A percentile compares a stretch with the other conserved stretches of the same genome.
Evolutionary conservation across 2,888 invertebrate species (phyloP).

Genomic region (Labia minor): DNA sequence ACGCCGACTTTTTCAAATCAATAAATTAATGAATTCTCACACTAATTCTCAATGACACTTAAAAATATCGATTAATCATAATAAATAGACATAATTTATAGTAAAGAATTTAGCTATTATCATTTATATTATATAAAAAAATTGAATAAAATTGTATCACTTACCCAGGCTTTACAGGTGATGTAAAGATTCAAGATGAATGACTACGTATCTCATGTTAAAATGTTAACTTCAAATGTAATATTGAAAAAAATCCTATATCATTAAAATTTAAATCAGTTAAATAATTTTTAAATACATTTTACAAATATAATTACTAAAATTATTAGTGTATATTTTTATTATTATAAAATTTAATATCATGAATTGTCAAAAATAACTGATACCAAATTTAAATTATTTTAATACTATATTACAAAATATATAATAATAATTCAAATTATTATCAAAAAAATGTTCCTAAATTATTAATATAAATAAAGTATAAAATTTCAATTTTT

Average conservation of each 20-base stretch:
- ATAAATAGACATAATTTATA: not conserved
- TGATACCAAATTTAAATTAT: not conserved
- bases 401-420: not conserved
- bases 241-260: too few relatives aligned
- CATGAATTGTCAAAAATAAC: not conserved
- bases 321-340: not conserved
- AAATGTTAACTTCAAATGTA: too few relatives aligned
- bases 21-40: slow-evolving; percentile 15
- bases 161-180: slow-evolving; percentile 46
- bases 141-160: slow-evolving; percentile 34
- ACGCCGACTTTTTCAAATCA: slow-evolving; percentile 22
- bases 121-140: slow-evolving; percentile 33
- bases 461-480: too few relatives aligned
- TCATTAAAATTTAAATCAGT: too few relatives aligned
- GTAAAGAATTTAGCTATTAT: not conserved
- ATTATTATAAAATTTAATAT: not conserved
- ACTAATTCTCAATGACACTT: slow-evolving; percentile 24
- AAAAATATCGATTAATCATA: not conserved
- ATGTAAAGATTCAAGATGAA: slow-evolving; percentile 33
- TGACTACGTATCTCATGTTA: slow-evolving; percentile 18
- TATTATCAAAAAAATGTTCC: too few relatives aligned
- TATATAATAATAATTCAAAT: too few relatives aligned
- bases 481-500: too few relatives aligned
- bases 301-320: not conserved
- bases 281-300: not conserved